Evolutionary conservation across 1,140 invertebrate species (phyloP), one percentile per base, ranked within the genome.

Genomic region (Hydropsyche tenuis): DNA sequence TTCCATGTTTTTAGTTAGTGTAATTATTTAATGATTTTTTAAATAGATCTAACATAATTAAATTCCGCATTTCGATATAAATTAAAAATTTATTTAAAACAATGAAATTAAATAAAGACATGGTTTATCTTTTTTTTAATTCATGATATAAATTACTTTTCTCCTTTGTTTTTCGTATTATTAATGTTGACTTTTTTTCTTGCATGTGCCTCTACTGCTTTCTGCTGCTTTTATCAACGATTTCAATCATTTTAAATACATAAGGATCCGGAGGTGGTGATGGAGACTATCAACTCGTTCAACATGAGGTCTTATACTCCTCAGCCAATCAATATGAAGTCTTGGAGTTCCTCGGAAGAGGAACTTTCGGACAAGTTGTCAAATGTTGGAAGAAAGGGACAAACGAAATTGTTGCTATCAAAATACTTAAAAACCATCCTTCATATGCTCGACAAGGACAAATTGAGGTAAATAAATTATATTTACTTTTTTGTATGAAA

Each of bases 331-430:
- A 84, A 83, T 86, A 86, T 80, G 81, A 88, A 86, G 98, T 99
- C 73, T 88, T 99, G 79, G 98, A 99, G 85, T 99, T 99, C 86
- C 89, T 99, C 75, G 98, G 98, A 78, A 91, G 98, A 78, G 97
- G 97, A 77, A 99, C 98, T 64, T 99, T 99, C 87, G 98, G 98
- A 74, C 97, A 99, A 89, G 97, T 99, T 78, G 97, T 99, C 79
- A 99, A 99, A 88, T 99, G 98, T 85, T 99, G 98, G 98, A 99
- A 99, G 85, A 99, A 99, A 84, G 98, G 98, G 82, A 99, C 98
- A 72, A 99, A 98, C 84, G 97, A 99, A 86, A 99, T 99, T 80
- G 97, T 99, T 75, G 98, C 98, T 80, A 99, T 99, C 82, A 99
- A 99, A 89, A 99, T 99, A 82, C 87, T 99, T 27, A 99, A 99